These are phyloP conservation scores for Tinamus guttatus DNA, from an alignment of 2,113 vertebrate genomes.

Conservation along the genomic window DNA sequence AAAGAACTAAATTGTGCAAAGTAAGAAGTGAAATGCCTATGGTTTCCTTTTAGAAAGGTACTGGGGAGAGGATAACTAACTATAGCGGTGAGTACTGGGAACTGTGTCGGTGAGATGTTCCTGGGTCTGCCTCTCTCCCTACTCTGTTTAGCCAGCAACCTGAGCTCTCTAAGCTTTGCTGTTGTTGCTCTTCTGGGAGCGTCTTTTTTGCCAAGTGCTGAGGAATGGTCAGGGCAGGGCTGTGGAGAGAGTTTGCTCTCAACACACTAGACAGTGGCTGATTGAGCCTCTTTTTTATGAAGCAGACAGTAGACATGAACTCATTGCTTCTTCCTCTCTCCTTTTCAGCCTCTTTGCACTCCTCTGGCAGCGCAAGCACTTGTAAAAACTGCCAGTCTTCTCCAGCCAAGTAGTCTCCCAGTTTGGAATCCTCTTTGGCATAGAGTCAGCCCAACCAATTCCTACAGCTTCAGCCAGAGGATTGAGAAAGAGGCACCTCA, in stretches of 20 bases:
- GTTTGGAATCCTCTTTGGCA: neutral
- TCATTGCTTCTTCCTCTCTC: neutral
- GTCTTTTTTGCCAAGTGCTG: neutral
- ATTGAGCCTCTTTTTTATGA: neutral
- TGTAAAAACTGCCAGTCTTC: neutral
- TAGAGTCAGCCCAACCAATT: neutral
- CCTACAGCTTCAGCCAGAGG: neutral
- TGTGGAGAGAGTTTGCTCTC: neutral
- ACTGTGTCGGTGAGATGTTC: accelerated
- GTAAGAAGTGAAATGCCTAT: neutral
- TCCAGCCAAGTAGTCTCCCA: neutral
- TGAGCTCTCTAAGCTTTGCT: neutral
- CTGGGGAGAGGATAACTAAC: neutral
- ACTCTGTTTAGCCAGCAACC: neutral
- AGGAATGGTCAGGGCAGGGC: neutral
- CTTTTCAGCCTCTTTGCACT: neutral
- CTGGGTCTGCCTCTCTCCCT: neutral
- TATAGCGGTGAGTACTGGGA: neutral
- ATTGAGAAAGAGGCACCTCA: neutral
- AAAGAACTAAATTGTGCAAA: neutral
- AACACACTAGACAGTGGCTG: neutral
- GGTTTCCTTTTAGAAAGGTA: neutral
- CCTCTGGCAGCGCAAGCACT: neutral
- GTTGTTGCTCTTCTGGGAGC: neutral
- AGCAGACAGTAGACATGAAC: neutral